Evolutionary conservation across 2,888 invertebrate species (phyloP).

Genomic region (Aphodius granarius): DNA sequence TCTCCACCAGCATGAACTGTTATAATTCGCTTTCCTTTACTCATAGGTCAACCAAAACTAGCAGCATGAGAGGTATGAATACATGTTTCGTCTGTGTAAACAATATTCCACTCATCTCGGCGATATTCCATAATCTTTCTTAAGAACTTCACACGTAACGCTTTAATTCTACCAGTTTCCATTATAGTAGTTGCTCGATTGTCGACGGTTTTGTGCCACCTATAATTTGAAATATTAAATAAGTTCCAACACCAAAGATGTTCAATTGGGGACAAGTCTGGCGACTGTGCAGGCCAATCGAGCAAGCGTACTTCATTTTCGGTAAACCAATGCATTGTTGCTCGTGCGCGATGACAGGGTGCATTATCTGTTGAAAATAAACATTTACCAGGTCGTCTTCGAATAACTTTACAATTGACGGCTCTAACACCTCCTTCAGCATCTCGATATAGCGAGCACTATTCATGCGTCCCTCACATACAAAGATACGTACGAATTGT

Average conservation of each 20-base stretch:
- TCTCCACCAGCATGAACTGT: background rate
- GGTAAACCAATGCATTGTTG: background rate
- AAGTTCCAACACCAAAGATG: background rate
- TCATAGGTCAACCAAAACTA: background rate
- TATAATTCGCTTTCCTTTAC: background rate
- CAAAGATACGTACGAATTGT: too few species aligned
- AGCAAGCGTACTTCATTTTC: conserved; percentile 1
- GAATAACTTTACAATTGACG: conserved; percentile 2
- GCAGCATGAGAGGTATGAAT: background rate
- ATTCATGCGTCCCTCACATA: conserved; percentile 10
- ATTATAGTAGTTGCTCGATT: background rate
- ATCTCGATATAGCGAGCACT: background rate
- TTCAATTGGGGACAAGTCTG: conserved; percentile 7
- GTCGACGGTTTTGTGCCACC: background rate
- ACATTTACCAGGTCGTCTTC: background rate
- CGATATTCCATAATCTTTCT: background rate
- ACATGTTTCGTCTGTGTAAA: background rate
- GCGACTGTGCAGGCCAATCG: conserved; percentile 7
- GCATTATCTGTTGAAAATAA: background rate
- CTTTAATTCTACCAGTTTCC: background rate
- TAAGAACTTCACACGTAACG: background rate
- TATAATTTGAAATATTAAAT: background rate
- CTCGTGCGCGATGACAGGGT: background rate
- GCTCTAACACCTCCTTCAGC: background rate
- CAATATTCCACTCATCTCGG: background rate